Evolutionary conservation across 2,113 vertebrate genomes (phyloP).

Genomic region (Nyctibius bracteatus): DNA sequence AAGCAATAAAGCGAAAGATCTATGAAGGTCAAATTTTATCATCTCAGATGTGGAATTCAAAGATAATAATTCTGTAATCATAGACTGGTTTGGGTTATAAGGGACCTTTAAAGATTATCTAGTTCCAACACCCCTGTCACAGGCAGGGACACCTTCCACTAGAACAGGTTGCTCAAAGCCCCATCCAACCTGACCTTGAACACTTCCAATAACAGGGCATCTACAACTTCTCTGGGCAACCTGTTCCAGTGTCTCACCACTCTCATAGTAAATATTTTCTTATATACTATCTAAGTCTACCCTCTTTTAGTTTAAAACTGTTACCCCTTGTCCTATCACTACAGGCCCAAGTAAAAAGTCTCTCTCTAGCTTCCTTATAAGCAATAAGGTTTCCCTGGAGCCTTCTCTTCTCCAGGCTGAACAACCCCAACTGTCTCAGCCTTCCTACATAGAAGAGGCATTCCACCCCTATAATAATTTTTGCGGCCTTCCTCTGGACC

Average conservation of each 20-base stretch:
- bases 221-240: not conserved
- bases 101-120: not conserved
- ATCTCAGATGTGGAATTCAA: not conserved
- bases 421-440: not conserved
- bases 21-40: not conserved
- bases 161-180: not conserved
- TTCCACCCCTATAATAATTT: not conserved
- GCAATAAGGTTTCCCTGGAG: not conserved
- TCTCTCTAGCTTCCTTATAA: not conserved
- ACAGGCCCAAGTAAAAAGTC: not conserved
- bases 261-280: not conserved
- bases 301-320: not conserved
- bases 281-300: not conserved
- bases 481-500: not conserved
- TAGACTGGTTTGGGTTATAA: not conserved
- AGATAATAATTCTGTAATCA: not conserved
- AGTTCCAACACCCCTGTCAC: not conserved
- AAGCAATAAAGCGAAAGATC: not conserved
- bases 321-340: not conserved
- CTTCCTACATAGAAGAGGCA: not conserved
- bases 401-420: not conserved
- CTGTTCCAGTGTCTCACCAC: rapidly evolving
- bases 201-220: not conserved
- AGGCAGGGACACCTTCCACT: rapidly evolving
- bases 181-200: not conserved